phyloP scores from a whole-genome alignment of 2,797 vertebrate genomes.

The Scyliorhinus canicula region DNA sequence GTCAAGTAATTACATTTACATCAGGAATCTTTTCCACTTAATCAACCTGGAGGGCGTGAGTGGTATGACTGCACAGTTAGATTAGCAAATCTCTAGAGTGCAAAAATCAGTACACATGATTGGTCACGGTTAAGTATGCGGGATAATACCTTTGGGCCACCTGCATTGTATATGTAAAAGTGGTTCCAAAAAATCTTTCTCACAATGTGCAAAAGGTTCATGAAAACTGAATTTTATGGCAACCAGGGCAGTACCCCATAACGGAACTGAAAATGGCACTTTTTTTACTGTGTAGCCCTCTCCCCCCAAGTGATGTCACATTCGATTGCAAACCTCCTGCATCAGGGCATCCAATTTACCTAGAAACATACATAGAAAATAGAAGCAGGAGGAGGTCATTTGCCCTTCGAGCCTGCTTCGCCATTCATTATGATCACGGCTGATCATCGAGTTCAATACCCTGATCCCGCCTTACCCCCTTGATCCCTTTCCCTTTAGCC shows the following conservation, averaged over 20 bases:
- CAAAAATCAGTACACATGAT: neutral
- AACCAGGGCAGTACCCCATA: neutral
- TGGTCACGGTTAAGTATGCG: neutral
- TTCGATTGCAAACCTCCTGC: neutral
- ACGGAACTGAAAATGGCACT: neutral
- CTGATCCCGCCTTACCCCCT: too few relatives aligned
- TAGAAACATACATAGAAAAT: too few relatives aligned
- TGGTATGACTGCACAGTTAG: neutral
- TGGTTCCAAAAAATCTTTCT: neutral
- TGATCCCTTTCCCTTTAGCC: too few relatives aligned
- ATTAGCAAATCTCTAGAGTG: neutral
- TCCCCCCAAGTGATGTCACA: too few relatives aligned
- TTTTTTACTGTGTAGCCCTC: neutral
- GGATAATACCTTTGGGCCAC: neutral
- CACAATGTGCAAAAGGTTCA: neutral
- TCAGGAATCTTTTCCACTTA: neutral
- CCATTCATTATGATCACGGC: too few relatives aligned
- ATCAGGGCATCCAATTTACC: neutral
- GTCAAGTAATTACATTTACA: neutral
- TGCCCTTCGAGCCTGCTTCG: too few relatives aligned
- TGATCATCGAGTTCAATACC: too few relatives aligned
- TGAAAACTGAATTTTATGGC: neutral
- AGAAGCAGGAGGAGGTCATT: too few relatives aligned
- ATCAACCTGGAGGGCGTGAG: neutral
- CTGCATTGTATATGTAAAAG: neutral